A percentile compares a stretch with the other conserved stretches of the same genome.
Evolutionary conservation across 1,140 invertebrate species (phyloP).

Genomic region (Brachionus calyciflorus): DNA sequence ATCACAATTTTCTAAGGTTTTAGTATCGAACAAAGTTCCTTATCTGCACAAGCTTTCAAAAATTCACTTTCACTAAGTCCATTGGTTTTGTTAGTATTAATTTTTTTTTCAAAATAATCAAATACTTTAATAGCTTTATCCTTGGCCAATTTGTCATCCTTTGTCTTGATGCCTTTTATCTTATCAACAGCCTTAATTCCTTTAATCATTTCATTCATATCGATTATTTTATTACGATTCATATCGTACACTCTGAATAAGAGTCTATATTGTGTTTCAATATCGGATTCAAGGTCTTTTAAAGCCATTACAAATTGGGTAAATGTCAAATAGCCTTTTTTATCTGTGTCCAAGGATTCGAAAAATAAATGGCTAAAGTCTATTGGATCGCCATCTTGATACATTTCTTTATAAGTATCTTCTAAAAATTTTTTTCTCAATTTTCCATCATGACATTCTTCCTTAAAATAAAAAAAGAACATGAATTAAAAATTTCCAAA

Average conservation of each 20-base stretch:
- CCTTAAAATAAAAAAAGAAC: background rate
- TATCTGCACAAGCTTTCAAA: background rate
- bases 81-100: background rate
- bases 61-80: background rate
- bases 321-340: slow-evolving; percentile 4
- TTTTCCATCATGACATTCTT: slow-evolving; percentile 38
- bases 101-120: background rate
- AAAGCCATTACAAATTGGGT: slow-evolving; percentile 1
- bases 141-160: background rate
- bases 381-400: background rate
- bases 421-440: slow-evolving; percentile 5
- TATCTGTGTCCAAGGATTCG: background rate
- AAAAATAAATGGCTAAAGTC: background rate
- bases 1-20: background rate
- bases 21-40: background rate
- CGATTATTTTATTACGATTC: background rate
- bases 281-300: background rate
- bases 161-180: background rate
- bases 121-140: background rate
- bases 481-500: background rate
- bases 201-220: slow-evolving; percentile 1
- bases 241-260: slow-evolving; percentile 19
- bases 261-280: background rate
- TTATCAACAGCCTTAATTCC: slow-evolving; percentile 6
- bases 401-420: background rate